Base-by-base conservation (phyloP, 2,888 invertebrate genomes). In the Andrena bicolor region DNA sequence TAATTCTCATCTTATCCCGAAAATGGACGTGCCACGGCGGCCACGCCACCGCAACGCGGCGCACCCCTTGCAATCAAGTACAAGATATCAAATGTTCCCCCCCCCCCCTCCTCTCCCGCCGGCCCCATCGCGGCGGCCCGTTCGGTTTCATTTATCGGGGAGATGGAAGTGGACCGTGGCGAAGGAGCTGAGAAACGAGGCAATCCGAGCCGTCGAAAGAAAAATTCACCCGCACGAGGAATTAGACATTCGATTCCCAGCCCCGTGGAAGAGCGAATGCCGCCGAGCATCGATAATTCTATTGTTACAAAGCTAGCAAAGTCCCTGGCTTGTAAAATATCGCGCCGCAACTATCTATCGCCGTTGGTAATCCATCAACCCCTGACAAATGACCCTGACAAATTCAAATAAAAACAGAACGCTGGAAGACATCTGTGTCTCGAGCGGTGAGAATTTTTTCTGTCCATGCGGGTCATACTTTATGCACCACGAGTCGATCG, bases 1-100 rank as follows among this genome's bases (percentile, higher is more conserved):
- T 90, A 92, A 91, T 92, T 91, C 91, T 88, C 88, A 88, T 89
- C 90, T 91, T 90, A 91, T 90, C 89, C 88, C 75, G 84, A 87
- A 91, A 92, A 91, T 91, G 85, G 89, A 86, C 86, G 87, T 79
- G 87, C 56, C 74, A 68, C 74, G 73, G 68, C 83, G 77, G 82
- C 83, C 60, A 76, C 48, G 84, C 70, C 66, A 68, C 86, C 81
- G 86, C 86, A 88, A 82, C 84, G 76, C 83, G 84, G 68, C 71
- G 73, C 90, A 85, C 90, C 88, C 87, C 60, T 83, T 85, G 84
- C 90, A 90, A 91, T 91, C 90, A 88, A 85, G 82, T 83, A 87
- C 80, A 80, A 84, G 87, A 88, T 89, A 91, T 90, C 90, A 87
- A 91, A 90, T 85, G 88, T 87, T 87, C 83, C 81, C 76, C 85